Evolutionary conservation across 1,140 invertebrate genomes (phyloP), one percentile per base, ranked within the genome.

Genomic region (Metopolophium dirhodum): DNA sequence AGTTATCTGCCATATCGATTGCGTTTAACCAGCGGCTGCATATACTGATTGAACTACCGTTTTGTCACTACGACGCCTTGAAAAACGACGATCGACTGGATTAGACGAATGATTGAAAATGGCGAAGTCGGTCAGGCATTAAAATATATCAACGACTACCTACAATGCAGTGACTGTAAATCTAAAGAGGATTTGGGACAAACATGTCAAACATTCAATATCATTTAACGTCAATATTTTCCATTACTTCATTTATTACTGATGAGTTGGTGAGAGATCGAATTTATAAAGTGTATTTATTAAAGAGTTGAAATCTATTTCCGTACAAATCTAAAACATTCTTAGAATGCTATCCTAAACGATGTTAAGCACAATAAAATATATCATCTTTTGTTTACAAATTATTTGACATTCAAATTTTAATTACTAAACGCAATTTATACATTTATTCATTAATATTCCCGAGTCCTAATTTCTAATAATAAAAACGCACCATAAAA

Each of bases 91-190:
- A 30, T 87, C 49, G 23, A 41, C 37, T 37, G 88, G 88, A 57
- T 90, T 90, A 90, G 23, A 57, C 35, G 88, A 90, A 90, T 90
- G 88, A 90, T 90, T 90, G 88, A 90, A 90, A 90, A 90, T 9
- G 23, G 23, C 61, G 7, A 61, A 90, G 51, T 90, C 88, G 51
- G 35, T n/a, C 88, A 90, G 54, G 88, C 88, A 90, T 90, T 61
- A 90, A 90, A 61, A 90, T 37, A 61, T 61, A 90, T 90, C 54
- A 61, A 61, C 22, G 37, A 61, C 23, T 90, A 61, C 37, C 37
- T 90, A 61, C 23, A 37, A 30, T 23, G 30, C 23, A 61, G 1
- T 14, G 20, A 26, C 20, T 61, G 51, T 61, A 61, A 61, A 61
- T 22, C 88, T 22, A 61, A 61, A 57, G 35, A 61, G 26, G 54